phyloP scores from a whole-genome alignment of 2,113 vertebrate genomes.

The Percina caprodes region DNA sequence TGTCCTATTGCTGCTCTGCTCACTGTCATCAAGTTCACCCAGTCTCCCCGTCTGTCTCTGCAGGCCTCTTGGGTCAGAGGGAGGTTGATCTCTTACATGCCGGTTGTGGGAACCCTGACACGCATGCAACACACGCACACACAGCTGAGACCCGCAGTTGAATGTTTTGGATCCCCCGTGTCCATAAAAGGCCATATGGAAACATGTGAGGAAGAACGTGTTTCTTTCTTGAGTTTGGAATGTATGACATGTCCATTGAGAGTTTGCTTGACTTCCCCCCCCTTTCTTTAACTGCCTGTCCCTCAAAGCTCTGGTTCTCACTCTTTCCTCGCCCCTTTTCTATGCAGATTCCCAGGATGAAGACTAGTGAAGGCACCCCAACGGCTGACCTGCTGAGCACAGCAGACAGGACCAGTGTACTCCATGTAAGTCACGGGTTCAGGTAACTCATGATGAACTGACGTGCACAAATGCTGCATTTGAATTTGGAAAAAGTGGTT shows the following conservation, averaged over 20 bases:
- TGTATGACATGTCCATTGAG: conserved; percentile 60
- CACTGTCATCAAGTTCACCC: conserved; percentile 56
- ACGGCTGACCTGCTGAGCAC: background rate
- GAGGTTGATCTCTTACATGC: conserved; percentile 50
- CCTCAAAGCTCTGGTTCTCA: conserved; percentile 25
- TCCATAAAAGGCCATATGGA: conserved; percentile 74
- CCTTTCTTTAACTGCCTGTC: background rate
- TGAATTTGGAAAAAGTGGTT: background rate
- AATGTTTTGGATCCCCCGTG: conserved; percentile 38
- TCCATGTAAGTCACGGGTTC: background rate
- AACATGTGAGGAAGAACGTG: conserved; percentile 39
- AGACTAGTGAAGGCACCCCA: background rate
- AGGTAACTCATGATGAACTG: background rate
- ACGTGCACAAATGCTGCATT: background rate
- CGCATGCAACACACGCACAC: conserved; percentile 32
- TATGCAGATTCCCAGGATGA: background rate
- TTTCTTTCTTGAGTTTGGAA: conserved; percentile 48
- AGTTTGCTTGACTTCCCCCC: conserved; percentile 13
- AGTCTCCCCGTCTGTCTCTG: conserved; percentile 33
- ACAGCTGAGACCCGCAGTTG: conserved; percentile 32
- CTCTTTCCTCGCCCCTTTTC: conserved; percentile 7
- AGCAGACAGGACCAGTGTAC: background rate
- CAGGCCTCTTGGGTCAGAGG: conserved; percentile 68
- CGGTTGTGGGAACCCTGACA: conserved; percentile 72
- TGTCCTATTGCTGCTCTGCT: conserved; percentile 51